Evolutionary conservation across 2,888 invertebrate species (phyloP), one percentile per base, ranked within the genome.

Genomic region (Meiosimyza platycephala): DNA sequence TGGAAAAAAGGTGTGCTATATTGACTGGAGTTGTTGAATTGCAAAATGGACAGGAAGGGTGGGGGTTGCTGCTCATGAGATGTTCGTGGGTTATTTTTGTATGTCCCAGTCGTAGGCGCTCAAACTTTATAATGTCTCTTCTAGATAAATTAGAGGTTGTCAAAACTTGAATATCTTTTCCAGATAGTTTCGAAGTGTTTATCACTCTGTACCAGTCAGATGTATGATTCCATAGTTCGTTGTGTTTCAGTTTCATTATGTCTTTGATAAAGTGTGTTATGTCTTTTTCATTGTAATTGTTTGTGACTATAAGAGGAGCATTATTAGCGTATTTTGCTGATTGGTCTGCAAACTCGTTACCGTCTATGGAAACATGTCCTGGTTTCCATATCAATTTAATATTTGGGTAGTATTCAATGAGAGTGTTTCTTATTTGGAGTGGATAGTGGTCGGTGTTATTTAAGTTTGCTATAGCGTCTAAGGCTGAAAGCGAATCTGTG

Each of bases 341-440:
- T 40, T 69, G 50, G 22, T 69, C 69, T 11, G 60, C 69, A 28
- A 59, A 52, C 57, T 69, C 69, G 12, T 69, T 69, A 12, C 69
- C 69, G 12, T 15, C n/a, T 51, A 69, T 69, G 16, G 51, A 11
- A 47, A 54, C 22, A 33, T 69, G 69, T 12, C 69, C 28, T 4
- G 69, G 51, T 12, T 60, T 51, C 69, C 69, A 69, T 9, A 69
- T 51, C 16, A 69, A 16, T 13, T 13, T 50, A 5, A 59, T 60
- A 16, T 16, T 69, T 2, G 22, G 22, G 22, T 51, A 59, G 6
- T 50, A 6, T n/a, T 6, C 13, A 12, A 59, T 59, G 9, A 69
- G 22, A 13, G 16, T 5, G 6, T 69, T 60, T 60, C 52, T 33
- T 16, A 60, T 69, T 18, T n/a, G n/a, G 6, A 16, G 9, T 3